phyloP scores from a whole-genome alignment of 2,888 invertebrate species.

The Tipula helvola region DNA sequence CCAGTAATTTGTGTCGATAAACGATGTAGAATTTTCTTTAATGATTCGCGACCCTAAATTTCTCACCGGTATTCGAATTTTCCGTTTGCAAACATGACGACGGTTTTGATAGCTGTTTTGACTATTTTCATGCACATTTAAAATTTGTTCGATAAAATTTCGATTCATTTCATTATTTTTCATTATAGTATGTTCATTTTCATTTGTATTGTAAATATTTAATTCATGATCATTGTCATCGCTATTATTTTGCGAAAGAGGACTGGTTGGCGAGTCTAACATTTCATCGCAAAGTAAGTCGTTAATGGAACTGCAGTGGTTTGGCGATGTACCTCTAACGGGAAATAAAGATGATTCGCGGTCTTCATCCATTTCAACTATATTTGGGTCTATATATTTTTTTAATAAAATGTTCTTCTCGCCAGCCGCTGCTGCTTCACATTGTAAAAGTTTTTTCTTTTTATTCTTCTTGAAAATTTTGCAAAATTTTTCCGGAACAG shows the following conservation, averaged over 20 bases:
- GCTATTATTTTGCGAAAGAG: conserved; percentile 4
- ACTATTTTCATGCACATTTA: neutral
- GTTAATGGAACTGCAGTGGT: neutral
- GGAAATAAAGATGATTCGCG: neutral
- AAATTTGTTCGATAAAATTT: conserved; percentile 5
- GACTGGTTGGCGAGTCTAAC: conserved; percentile 4
- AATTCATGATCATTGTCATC: conserved; percentile 7
- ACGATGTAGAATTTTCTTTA: conserved; percentile 19
- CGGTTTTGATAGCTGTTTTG: neutral
- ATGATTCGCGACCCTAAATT: conserved; percentile 20
- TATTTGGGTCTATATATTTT: neutral
- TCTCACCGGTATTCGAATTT: conserved; percentile 26
- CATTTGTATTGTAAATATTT: neutral
- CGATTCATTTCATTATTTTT: conserved; percentile 6
- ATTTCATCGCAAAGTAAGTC: conserved; percentile 6
- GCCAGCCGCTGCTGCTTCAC: neutral
- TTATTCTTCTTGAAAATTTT: conserved; percentile 36
- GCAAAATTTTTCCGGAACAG: conserved; percentile 32
- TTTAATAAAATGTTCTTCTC: neutral
- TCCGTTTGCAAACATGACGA: conserved; percentile 19
- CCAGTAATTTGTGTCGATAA: conserved; percentile 29
- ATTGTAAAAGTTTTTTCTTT: conserved; percentile 22
- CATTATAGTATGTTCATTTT: neutral
- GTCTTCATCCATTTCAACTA: neutral
- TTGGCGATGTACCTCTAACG: neutral